These are phyloP conservation scores for Erpornis zantholeuca DNA, from an alignment of 2,113 vertebrate species.

Conservation along the genomic window DNA sequence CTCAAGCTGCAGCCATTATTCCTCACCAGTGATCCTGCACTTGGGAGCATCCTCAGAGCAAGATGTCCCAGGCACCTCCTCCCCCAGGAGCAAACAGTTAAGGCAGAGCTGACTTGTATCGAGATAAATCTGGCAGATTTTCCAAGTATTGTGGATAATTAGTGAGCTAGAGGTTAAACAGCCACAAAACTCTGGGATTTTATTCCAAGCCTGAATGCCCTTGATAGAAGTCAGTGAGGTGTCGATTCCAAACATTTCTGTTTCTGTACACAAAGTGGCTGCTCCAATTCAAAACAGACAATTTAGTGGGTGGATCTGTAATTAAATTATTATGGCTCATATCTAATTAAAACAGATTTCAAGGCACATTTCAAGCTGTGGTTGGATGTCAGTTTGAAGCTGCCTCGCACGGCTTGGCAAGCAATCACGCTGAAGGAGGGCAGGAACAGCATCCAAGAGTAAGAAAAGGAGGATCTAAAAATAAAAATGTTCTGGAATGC, in stretches of 20 bases:
- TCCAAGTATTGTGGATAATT: background rate
- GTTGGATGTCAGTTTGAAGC: conserved; percentile 33
- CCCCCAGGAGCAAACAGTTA: background rate
- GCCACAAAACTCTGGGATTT: background rate
- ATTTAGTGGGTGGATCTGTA: conserved; percentile 59
- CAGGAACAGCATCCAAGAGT: background rate
- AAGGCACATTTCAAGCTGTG: conserved; percentile 62
- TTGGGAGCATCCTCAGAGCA: background rate
- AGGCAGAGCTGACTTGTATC: background rate
- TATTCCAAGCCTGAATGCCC: background rate
- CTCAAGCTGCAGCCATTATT: background rate
- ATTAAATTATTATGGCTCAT: conserved; percentile 63
- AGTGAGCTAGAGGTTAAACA: conserved; percentile 14
- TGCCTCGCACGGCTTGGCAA: conserved; percentile 32
- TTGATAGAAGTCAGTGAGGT: background rate
- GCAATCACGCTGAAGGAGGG: background rate
- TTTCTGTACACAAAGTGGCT: conserved; percentile 40
- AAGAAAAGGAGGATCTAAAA: conserved; percentile 10
- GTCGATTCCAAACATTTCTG: background rate
- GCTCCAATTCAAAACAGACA: conserved; percentile 39
- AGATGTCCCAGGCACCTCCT: background rate
- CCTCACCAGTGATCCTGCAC: accelerated
- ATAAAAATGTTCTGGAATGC: background rate
- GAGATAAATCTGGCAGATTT: background rate
- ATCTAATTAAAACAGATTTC: conserved; percentile 64